Conservation (phyloP, 2,888 invertebrate species). For the Eristalis arbustorum region DNA sequence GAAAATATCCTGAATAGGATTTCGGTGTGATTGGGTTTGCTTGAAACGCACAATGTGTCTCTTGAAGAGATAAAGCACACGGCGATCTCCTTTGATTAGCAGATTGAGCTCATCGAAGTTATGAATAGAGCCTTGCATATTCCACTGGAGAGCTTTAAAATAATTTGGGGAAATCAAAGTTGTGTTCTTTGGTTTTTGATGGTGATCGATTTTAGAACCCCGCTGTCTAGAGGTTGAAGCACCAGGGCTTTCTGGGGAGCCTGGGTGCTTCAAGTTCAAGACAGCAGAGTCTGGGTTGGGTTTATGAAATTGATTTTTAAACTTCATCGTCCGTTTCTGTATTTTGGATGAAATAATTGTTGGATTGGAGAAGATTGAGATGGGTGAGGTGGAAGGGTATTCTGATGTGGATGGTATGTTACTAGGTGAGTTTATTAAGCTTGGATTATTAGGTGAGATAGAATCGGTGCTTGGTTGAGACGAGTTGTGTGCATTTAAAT, state of each 20-base stretch:
- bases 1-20: background rate
- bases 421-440: too few relatives aligned
- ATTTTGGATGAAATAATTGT: background rate
- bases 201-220: too few relatives aligned
- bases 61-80: constrained; percentile 20
- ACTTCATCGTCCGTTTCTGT: background rate
- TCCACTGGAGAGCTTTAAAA: constrained; percentile 4
- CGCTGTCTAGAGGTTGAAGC: too few relatives aligned
- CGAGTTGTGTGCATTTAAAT: background rate
- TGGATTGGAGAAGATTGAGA: background rate
- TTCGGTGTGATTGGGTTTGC: background rate
- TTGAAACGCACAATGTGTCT: background rate
- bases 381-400: background rate
- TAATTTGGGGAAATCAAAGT: too few relatives aligned
- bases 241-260: too few relatives aligned
- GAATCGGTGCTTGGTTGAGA: background rate
- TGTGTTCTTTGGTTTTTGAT: too few relatives aligned
- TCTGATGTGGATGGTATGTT: background rate
- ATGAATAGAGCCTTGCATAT: constrained; percentile 13
- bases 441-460: background rate
- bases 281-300: background rate
- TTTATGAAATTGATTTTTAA: background rate
- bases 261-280: too few relatives aligned
- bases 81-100: constrained; percentile 15
- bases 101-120: constrained; percentile 28